Evolutionary conservation across 2,113 vertebrate genomes (phyloP), one percentile per base, ranked within the genome.

Genomic region (Takifugu bimaculatus): DNA sequence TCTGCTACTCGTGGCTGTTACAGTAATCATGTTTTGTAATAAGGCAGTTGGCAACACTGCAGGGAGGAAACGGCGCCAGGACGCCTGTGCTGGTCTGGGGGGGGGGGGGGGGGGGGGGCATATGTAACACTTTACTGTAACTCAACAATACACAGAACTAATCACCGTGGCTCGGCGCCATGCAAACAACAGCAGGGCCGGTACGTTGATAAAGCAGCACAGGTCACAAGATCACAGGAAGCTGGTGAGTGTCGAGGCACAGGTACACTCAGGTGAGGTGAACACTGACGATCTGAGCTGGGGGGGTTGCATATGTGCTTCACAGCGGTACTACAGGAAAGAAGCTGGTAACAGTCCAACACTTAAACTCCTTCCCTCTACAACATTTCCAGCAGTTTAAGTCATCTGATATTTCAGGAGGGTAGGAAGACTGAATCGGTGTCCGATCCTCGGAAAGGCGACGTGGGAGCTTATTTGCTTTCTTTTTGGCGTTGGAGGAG

Each of bases 31-130:
- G 71, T 74, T 67, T 62, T 77, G 84, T 85, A 80, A 83, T 84
- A 87, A 83, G 84, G 84, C 81, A 81, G 76, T 62, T 70, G 63
- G 65, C 73, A 63, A 70, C 29, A 64, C 78, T 74, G 65, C 62
- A 69, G 48, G 70, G 25, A 60, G 69, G 70, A 86, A 65, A 49
- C 26, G 77, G 74, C 67, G 68, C 63, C 62, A 42, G 62, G 15
- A 59, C 28, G 4, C 68, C 57, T 60, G 67, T 32, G 42, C 3
- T 32, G 50, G 39, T 63, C 26, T 4, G 44, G 44, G 20, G 1
- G 20, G 11, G 44, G 44, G 57, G n/a, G n/a, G n/a, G n/a, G n/a
- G n/a, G n/a, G n/a, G 20, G 11, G 44, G 44, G 57, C 26, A 70
- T 57, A 51, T 20, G 20, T 35, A 39, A 39, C 35, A 11, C 35